Evolutionary conservation across 2,113 vertebrate species (phyloP).

Genomic region (Ramphastos sulfuratus): DNA sequence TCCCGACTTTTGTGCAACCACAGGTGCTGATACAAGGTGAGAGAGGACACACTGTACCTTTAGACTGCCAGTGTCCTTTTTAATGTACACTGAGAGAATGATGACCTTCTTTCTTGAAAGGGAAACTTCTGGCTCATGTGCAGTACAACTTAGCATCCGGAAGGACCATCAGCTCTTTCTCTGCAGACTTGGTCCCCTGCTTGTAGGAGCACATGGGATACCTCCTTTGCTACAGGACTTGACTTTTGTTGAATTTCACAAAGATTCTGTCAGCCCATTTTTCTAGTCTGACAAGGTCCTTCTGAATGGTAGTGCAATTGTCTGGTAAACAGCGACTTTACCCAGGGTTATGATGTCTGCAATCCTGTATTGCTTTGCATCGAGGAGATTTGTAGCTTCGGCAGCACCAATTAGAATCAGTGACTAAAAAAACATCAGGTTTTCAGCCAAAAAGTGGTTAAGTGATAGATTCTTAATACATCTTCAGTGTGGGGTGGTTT

Average conservation of each 20-base stretch:
- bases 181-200: neutral
- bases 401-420: neutral
- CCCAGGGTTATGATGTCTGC: neutral
- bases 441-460: neutral
- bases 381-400: neutral
- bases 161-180: neutral
- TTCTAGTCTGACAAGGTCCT: neutral
- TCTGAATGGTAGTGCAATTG: neutral
- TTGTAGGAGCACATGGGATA: neutral
- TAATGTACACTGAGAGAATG: accelerated
- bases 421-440: neutral
- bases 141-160: neutral
- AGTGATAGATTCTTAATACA: neutral
- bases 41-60: neutral
- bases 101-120: neutral
- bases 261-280: neutral
- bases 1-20: neutral
- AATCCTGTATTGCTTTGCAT: neutral
- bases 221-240: neutral
- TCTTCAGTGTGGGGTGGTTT: neutral
- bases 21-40: neutral
- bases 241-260: neutral
- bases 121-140: neutral
- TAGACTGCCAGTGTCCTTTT: neutral
- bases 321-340: neutral